Evolutionary conservation across 2,113 vertebrate species (phyloP), one percentile per base, ranked within the genome.

Genomic region (Pitta sordida): DNA sequence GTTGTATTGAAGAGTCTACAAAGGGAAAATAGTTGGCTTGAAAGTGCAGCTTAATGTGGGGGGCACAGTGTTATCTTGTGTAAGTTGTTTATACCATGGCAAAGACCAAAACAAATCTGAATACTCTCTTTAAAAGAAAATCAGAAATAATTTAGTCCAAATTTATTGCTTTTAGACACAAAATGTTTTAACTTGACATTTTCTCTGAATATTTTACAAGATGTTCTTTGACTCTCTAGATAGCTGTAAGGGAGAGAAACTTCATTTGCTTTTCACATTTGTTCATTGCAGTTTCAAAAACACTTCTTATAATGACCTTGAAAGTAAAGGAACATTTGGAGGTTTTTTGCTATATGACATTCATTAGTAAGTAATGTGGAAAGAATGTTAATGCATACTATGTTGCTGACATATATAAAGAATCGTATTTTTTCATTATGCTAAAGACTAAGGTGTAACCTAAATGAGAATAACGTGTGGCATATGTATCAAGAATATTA

Each of bases 361-460:
- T 96, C 62, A 96, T 97, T 96, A 96, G 67, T 68, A 91, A 93
- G 41, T 68, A 94, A 94, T 68, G 88, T 83, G n/a, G 34, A 83
- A 91, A 51, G 93, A 96, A 97, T 93, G 62, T 11, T 96, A 97
- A 96, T n/a, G n/a, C n/a, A n/a, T 86, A 34, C 13, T n/a, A 37
- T 43, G 44, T 39, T 77, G 44, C 87, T 70, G 71, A 94, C 95
- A 80, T 83, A n/a, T 34, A 51, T 86, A 52, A 93, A 86, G 76
- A 64, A 56, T 36, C 56, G 37, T 71, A 63, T 93, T 93, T 95
- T 97, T 93, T 85, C 58, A 56, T 65, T 75, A 55, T 73, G 68
- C 76, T 92, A 65, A 58, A 93, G 91, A 92, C 15, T 11, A 60
- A 88, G 76, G 6, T 86, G 76, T 63, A 87, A 89, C 14, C 80